A percentile compares a stretch with the other conserved stretches of the same genome.
Conservation (phyloP, 1,140 invertebrate species). For the Drosophila teissieri region DNA sequence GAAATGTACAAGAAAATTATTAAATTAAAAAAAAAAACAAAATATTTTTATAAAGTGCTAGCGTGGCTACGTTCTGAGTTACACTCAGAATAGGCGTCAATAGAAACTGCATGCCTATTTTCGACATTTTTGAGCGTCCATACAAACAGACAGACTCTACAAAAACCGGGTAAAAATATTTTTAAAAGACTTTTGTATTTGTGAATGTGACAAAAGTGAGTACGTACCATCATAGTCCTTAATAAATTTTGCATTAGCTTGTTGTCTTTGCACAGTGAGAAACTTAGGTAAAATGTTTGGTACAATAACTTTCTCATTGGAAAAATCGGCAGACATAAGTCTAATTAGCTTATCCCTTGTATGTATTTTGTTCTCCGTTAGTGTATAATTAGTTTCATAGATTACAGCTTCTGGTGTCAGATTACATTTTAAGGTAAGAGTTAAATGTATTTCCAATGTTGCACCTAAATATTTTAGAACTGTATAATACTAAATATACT, state of each 20-base stretch:
- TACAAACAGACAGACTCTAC: too few relatives aligned
- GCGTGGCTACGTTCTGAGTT: too few relatives aligned
- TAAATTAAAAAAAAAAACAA: too few relatives aligned
- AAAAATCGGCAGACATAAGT: conserved; percentile 85
- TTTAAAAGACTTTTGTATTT: too few relatives aligned
- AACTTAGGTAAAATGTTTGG: conserved; percentile 91
- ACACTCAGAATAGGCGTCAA: too few relatives aligned
- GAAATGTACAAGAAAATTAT: too few relatives aligned
- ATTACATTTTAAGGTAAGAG: conserved; percentile 40
- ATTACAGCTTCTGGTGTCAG: conserved; percentile 18
- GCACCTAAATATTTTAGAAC: conserved; percentile 13
- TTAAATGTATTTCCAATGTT: conserved; percentile 43
- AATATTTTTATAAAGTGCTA: too few relatives aligned
- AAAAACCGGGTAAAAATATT: too few relatives aligned
- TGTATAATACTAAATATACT: neutral
- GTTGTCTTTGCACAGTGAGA: conserved; percentile 88
- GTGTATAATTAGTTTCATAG: conserved; percentile 43
- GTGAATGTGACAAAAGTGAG: too few relatives aligned
- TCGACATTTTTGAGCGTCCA: too few relatives aligned
- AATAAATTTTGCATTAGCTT: conserved; percentile 37
- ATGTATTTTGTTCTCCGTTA: conserved; percentile 34
- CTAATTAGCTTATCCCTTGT: conserved; percentile 86
- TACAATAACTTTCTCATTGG: conserved; percentile 84
- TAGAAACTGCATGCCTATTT: too few relatives aligned
- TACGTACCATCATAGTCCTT: conserved; percentile 58